These are phyloP conservation scores for Ploceus nigricollis DNA, from an alignment of 2,113 vertebrate genomes.

Conservation along the genomic window DNA sequence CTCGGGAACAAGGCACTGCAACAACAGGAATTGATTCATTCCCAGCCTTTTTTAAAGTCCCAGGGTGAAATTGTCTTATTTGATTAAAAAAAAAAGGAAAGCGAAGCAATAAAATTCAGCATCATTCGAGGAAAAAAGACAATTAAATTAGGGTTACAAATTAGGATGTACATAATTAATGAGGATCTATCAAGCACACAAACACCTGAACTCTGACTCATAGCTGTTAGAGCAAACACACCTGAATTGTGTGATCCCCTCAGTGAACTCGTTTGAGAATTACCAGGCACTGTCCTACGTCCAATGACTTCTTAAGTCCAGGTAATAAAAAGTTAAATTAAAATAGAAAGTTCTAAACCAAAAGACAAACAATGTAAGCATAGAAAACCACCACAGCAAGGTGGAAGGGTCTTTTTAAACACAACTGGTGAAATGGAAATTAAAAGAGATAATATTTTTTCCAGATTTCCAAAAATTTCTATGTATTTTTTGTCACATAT, in stretches of 20 bases:
- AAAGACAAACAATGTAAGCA: neutral
- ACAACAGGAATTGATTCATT: neutral
- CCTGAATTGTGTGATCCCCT: neutral
- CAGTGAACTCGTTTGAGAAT: neutral
- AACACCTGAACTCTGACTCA: neutral
- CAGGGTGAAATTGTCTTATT: neutral
- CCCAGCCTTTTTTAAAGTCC: neutral
- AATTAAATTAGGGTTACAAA: neutral
- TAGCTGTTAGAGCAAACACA: neutral
- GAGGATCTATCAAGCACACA: neutral
- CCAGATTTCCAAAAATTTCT: neutral
- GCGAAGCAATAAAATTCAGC: neutral
- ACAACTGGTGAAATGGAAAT: neutral
- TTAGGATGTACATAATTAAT: neutral
- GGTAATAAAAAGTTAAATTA: neutral
- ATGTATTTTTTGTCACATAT: neutral
- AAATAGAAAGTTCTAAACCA: neutral
- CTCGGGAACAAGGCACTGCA: constrained; percentile 81
- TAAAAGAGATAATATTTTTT: neutral
- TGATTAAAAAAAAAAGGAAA: neutral
- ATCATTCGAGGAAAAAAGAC: neutral
- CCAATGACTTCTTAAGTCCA: neutral
- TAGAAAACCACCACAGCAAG: neutral
- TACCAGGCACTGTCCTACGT: neutral
- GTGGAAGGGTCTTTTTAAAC: neutral